phyloP scores from a whole-genome alignment of 1,140 invertebrate species.

The Conus ventricosus region DNA sequence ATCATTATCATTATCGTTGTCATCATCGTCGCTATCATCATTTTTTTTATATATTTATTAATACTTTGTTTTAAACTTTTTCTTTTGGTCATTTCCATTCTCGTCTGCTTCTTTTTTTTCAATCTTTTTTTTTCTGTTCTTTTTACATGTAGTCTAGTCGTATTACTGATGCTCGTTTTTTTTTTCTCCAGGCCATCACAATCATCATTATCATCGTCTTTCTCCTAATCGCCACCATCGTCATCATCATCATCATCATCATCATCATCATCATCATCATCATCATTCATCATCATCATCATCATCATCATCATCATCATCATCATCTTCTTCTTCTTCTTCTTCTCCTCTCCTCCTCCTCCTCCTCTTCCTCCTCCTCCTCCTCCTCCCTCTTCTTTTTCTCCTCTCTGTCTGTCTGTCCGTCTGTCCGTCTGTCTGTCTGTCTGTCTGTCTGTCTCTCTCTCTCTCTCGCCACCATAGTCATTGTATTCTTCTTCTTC shows the following conservation, averaged over 20 bases:
- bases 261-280: not conserved
- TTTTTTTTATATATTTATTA: not conserved
- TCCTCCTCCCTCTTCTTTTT: slow-evolving; percentile 5
- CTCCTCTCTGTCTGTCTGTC: not conserved
- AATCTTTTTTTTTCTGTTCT: not conserved
- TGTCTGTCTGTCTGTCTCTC: not conserved
- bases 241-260: too few species aligned
- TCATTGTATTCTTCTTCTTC: too few species aligned
- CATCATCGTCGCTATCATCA: not conserved
- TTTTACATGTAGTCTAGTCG: not conserved
- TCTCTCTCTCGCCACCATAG: too few species aligned
- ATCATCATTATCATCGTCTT: too few species aligned
- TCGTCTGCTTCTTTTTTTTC: not conserved
- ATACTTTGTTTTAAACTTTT: not conserved
- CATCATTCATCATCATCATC: slow-evolving; percentile 6
- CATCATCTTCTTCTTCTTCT: not conserved
- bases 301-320: slow-evolving; percentile 12
- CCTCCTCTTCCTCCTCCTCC: not conserved
- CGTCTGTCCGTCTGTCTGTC: not conserved
- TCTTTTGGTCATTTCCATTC: not conserved
- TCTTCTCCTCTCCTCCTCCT: slow-evolving; percentile 2
- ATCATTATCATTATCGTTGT: not conserved
- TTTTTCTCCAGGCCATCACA: too few species aligned
- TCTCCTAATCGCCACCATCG: too few species aligned
- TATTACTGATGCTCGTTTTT: not conserved